Evolutionary conservation across 2,797 vertebrate species (phyloP).

Genomic region (Periparus ater): DNA sequence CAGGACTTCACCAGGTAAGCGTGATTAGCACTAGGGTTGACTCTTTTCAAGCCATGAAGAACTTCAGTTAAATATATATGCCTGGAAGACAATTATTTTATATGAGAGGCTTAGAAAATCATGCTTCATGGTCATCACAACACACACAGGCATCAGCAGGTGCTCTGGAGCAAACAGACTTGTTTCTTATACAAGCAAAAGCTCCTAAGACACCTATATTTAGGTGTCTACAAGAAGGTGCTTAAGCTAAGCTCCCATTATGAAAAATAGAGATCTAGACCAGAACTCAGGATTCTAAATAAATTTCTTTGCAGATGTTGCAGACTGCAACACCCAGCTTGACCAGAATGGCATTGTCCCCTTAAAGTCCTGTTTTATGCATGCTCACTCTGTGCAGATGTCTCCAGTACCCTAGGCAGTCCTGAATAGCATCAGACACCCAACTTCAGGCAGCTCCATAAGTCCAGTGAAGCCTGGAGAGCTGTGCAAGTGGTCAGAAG

Average conservation of each 20-base stretch:
- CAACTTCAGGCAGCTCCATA: not conserved
- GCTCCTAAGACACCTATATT: not conserved
- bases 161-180: not conserved
- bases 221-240: not conserved
- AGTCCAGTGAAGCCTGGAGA: not conserved
- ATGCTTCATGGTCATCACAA: not conserved
- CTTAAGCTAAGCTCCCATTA: not conserved
- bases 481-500: not conserved
- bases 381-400: not conserved
- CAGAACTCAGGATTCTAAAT: not conserved
- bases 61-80: not conserved
- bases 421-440: not conserved
- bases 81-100: not conserved
- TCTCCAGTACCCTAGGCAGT: rapidly evolving
- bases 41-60: not conserved
- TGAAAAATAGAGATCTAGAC: not conserved
- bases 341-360: not conserved
- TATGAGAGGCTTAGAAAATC: not conserved
- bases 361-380: not conserved
- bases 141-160: not conserved
- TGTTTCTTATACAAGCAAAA: not conserved
- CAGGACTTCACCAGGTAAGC: not conserved
- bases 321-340: not conserved
- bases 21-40: not conserved
- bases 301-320: not conserved